Base-by-base conservation (phyloP, 2,113 vertebrate species). In the Willisornis vidua region DNA sequence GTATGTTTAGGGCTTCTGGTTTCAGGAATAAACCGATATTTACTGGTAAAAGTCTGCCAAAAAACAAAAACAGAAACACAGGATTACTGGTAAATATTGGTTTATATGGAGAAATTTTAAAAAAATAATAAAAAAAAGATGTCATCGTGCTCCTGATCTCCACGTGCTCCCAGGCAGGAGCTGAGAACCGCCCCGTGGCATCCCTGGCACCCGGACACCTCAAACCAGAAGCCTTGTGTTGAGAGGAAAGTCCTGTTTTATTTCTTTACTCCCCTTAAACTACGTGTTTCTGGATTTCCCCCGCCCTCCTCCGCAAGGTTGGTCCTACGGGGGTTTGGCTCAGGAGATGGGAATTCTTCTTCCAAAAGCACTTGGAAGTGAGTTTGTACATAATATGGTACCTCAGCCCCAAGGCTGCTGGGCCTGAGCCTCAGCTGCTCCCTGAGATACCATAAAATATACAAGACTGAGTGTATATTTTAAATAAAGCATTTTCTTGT, bases 31-130 rank as follows among this genome's bases (percentile, higher is more conserved):
- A 98, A 97, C 93, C 97, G 98, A 95, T 98, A 98, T 97, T 97
- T 98, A 98, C 97, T 98, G 98, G 97, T 98, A 98, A 98, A 98
- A 97, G 97, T 97, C 97, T 98, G 97, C 98, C 97, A 98, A 98
- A 98, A 98, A 97, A 97, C 97, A 97, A 96, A 98, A 97, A 98
- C 95, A 97, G 97, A 98, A 98, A 98, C 96, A 98, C 80, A 98
- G 97, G 96, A 97, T 97, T 98, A 98, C 98, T 98, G 97, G 98
- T 98, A 98, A 98, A 98, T 98, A 98, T 97, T 97, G 97, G 97
- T 98, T 98, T 98, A 98, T 98, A 96, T 96, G 97, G 95, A 98
- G 91, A 98, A 97, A 95, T 96, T 87, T n/a, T 66, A 66, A 58
- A 28, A 3, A 19, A 17, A 66, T 19, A 26, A 10, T 5, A 37